phyloP scores from a whole-genome alignment of 2,113 vertebrate genomes.

The Tamias sibiricus region DNA sequence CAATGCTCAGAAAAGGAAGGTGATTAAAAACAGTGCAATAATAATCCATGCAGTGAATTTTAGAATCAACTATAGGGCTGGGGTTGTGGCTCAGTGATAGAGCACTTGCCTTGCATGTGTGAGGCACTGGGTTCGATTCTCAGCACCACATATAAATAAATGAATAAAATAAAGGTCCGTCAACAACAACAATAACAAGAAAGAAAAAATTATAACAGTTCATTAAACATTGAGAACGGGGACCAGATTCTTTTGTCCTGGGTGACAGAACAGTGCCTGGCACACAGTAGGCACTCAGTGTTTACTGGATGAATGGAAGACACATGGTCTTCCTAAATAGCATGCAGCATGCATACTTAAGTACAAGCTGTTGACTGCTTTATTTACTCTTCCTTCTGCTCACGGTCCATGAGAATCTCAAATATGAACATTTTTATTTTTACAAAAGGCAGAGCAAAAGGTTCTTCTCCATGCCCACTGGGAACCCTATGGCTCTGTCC shows the following conservation, averaged over 20 bases:
- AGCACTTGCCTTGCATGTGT: too few species aligned
- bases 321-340: neutral
- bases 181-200: too few species aligned
- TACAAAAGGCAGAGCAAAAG: neutral
- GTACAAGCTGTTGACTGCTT: neutral
- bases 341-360: accelerated
- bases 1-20: neutral
- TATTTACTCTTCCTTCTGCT: neutral
- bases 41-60: neutral
- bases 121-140: too few species aligned
- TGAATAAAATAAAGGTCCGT: too few species aligned
- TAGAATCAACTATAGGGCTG: neutral
- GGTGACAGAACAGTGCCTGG: neutral
- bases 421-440: neutral
- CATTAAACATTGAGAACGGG: neutral
- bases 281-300: accelerated
- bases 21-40: neutral
- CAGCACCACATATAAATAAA: too few species aligned
- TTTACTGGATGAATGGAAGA: neutral
- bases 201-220: too few species aligned
- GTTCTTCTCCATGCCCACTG: accelerated
- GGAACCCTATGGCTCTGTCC: accelerated
- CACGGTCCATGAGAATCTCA: neutral
- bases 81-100: too few species aligned
- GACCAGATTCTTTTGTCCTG: neutral